Conservation (phyloP, 2,888 invertebrate genomes). For the Machimus atricapillus region DNA sequence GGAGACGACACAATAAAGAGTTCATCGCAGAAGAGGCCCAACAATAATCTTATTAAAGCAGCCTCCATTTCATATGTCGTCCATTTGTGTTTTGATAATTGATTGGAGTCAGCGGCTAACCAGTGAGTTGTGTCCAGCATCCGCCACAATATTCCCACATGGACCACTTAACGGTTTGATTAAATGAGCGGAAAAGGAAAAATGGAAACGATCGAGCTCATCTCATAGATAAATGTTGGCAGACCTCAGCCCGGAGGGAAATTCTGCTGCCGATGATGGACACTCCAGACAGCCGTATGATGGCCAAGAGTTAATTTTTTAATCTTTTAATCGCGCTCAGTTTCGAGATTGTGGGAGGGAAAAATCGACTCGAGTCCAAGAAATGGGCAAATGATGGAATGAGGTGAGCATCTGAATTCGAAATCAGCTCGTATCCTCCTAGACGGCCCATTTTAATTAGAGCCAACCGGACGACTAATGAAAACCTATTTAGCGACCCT, state of each 20-base stretch:
- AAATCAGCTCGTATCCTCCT: background rate
- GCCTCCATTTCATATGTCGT: conserved; percentile 31
- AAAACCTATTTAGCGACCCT: conserved; percentile 31
- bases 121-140: conserved; percentile 37
- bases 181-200: conserved; percentile 40
- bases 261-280: background rate
- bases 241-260: background rate
- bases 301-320: conserved; percentile 34
- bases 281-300: background rate
- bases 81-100: conserved; percentile 32
- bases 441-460: conserved; percentile 33
- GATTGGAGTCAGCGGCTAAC: conserved; percentile 25
- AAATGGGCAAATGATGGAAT: background rate
- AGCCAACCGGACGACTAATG: conserved; percentile 18
- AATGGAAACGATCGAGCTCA: conserved; percentile 4
- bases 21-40: conserved; percentile 1
- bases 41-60: conserved; percentile 36
- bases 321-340: conserved; percentile 6
- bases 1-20: conserved; percentile 11
- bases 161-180: conserved; percentile 42
- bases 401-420: background rate
- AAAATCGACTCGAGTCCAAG: background rate
- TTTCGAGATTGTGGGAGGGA: background rate
- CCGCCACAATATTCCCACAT: conserved; percentile 44
- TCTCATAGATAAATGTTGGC: background rate